phyloP scores from a whole-genome alignment of 2,113 vertebrate genomes.

The Grantiella picta region DNA sequence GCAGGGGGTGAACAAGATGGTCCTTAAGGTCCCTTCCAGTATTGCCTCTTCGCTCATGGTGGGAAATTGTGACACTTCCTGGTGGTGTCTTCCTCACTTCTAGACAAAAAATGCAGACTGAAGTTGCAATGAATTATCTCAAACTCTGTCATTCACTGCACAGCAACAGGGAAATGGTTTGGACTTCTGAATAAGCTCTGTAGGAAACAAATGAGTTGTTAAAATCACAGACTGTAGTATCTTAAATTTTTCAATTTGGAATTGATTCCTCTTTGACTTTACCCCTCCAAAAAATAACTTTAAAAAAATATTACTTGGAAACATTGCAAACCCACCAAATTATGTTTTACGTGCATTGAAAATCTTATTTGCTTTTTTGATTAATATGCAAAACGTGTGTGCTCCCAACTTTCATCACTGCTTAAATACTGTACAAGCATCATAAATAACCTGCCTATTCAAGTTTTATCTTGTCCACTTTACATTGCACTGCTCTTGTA shows the following conservation, averaged over 20 bases:
- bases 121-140: not conserved
- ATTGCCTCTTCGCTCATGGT: accelerated
- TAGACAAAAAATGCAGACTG: not conserved
- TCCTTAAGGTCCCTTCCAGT: not conserved
- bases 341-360: not conserved
- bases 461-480: constrained; percentile 70
- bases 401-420: not conserved
- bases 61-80: not conserved
- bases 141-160: not conserved
- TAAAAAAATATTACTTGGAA: not conserved
- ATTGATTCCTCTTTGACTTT: not conserved
- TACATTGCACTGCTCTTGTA: constrained; percentile 63
- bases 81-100: not conserved
- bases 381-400: not conserved
- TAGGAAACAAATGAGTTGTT: not conserved
- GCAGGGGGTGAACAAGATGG: accelerated
- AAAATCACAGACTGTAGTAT: not conserved
- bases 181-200: not conserved
- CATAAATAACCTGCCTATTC: constrained; percentile 64
- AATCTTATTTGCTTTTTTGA: not conserved
- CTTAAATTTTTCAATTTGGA: not conserved
- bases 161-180: not conserved
- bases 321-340: not conserved
- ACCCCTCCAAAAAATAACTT: not conserved
- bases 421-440: constrained; percentile 45